A percentile compares a stretch with the other conserved stretches of the same genome.
These are phyloP conservation scores for Callopanchax toddi DNA, from an alignment of 2,113 vertebrate species.

Conservation along the genomic window DNA sequence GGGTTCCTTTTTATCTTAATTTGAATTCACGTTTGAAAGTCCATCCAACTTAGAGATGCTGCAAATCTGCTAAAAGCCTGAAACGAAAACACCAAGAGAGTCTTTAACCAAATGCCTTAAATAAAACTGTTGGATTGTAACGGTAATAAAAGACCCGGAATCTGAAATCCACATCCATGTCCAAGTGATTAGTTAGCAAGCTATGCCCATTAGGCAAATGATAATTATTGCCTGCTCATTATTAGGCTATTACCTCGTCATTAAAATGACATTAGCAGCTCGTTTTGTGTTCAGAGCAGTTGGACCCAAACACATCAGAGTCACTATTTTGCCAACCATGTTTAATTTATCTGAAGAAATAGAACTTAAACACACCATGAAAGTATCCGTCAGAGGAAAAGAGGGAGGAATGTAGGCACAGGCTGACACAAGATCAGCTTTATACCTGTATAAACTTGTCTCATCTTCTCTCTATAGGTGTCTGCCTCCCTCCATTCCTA, in stretches of 20 bases:
- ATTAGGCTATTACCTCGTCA: slow-evolving; percentile 59
- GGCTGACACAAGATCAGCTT: slow-evolving; percentile 76
- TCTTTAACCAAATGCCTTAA: neutral
- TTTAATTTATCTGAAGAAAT: slow-evolving; percentile 15
- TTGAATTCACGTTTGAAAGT: no score
- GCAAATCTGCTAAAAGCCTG: no score
- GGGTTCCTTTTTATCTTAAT: no score
- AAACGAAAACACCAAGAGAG: neutral
- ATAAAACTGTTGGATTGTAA: slow-evolving; percentile 7
- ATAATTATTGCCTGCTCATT: slow-evolving; percentile 70
- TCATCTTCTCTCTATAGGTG: slow-evolving; percentile 32
- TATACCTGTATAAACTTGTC: slow-evolving; percentile 68
- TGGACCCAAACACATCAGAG: slow-evolving; percentile 27
- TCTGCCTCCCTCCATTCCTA: slow-evolving; percentile 61
- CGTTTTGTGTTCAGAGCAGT: slow-evolving; percentile 26
- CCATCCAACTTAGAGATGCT: neutral
- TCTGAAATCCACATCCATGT: slow-evolving; percentile 45
- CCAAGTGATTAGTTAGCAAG: slow-evolving; percentile 62
- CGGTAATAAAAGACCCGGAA: neutral
- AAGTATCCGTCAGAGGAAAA: slow-evolving; percentile 3
- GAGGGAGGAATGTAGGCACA: slow-evolving; percentile 76
- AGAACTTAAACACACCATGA: neutral
- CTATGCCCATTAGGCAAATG: slow-evolving; percentile 60
- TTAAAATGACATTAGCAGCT: slow-evolving; percentile 66
- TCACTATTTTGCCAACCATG: slow-evolving; percentile 6